These are phyloP conservation scores for Diarsia brunnea DNA, from an alignment of 2,888 invertebrate genomes.

Conservation along the genomic window DNA sequence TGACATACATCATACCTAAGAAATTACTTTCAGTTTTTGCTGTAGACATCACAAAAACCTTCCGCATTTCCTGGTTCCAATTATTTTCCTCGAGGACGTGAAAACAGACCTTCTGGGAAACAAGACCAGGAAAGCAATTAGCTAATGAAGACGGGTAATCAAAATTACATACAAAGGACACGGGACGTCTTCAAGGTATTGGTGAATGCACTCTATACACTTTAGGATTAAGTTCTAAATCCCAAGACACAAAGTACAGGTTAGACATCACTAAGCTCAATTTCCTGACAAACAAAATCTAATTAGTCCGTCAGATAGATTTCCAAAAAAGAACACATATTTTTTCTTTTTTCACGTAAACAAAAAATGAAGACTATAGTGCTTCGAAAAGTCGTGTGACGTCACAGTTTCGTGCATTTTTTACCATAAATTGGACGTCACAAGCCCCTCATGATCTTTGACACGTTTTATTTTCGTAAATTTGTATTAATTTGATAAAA, in stretches of 20 bases:
- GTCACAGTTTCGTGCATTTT: too few relatives aligned
- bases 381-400: too few relatives aligned
- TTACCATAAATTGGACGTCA: too few relatives aligned
- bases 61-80: background rate
- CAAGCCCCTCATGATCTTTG: too few relatives aligned
- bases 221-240: background rate
- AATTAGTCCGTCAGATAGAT: too few relatives aligned
- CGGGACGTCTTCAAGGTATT: background rate
- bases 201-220: background rate
- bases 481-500: too few relatives aligned
- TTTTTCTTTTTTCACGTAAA: too few relatives aligned
- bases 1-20: background rate
- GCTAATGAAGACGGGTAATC: background rate
- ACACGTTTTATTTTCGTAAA: too few relatives aligned
- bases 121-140: background rate
- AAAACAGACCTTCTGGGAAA: background rate
- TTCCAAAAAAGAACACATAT: too few relatives aligned
- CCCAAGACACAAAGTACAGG: background rate
- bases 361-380: too few relatives aligned
- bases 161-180: background rate
- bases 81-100: background rate
- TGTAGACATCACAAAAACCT: background rate
- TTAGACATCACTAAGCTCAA: too few relatives aligned
- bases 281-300: too few relatives aligned
- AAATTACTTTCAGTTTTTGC: background rate